A percentile compares a stretch with the other conserved stretches of the same genome.
Conservation (phyloP, 1,140 invertebrate species). For the Sycophaga agraensis region DNA sequence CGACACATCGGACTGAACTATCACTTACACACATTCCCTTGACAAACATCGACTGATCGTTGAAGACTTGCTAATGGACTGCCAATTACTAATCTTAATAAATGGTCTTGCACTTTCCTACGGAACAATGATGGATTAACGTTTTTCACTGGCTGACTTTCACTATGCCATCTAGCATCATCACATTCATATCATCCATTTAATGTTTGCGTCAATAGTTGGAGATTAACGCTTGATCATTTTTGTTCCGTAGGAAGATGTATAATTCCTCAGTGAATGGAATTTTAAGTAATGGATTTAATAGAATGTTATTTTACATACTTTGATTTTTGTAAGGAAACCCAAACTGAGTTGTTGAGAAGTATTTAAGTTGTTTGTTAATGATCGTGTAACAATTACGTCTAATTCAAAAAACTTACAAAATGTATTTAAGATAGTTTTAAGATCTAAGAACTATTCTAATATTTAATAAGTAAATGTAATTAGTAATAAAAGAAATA, state of each 20-base stretch:
- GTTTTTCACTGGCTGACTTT: conserved; percentile 41
- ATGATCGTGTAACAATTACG: not conserved
- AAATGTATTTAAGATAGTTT: conserved; percentile 12
- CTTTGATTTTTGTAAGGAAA: conserved; percentile 1
- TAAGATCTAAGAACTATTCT: conserved; percentile 7
- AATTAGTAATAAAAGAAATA: conserved; percentile 2
- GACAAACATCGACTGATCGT: conserved; percentile 29
- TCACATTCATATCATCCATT: conserved; percentile 49
- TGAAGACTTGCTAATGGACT: conserved; percentile 32
- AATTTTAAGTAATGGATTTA: conserved; percentile 23
- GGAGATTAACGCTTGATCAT: conserved; percentile 12
- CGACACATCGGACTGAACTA: conserved; percentile 13
- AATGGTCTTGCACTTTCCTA: conserved; percentile 9
- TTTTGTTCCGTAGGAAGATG: conserved; percentile 28
- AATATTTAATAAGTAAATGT: conserved; percentile 10
- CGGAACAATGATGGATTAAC: conserved; percentile 17
- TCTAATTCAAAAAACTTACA: conserved; percentile 10
- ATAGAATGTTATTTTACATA: conserved; percentile 15
- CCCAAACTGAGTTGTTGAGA: conserved; percentile 21
- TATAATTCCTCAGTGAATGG: conserved; percentile 25
- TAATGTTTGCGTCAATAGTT: conserved; percentile 47
- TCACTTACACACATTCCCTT: conserved; percentile 33
- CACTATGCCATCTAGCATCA: conserved; percentile 45
- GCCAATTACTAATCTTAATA: conserved; percentile 33
- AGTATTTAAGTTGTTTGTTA: not conserved